These are phyloP conservation scores for Drosophila fuyamai DNA, from an alignment of 1,140 invertebrate species.

Conservation along the genomic window DNA sequence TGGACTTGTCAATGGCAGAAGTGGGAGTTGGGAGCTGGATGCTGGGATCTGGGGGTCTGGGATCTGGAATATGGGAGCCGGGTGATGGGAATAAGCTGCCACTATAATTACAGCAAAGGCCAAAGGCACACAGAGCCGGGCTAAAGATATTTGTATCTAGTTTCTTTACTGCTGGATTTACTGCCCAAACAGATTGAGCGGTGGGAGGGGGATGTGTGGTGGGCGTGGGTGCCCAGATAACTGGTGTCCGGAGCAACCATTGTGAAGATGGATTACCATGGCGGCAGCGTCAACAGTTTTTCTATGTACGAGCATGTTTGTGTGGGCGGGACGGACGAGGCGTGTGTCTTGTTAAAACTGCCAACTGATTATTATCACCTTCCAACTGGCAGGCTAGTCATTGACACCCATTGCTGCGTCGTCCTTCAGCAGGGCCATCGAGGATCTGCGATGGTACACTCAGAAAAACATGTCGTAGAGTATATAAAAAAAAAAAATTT, in stretches of 20 bases:
- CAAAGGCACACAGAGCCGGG: slow-evolving; percentile 38
- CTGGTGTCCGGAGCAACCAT: slow-evolving; percentile 69
- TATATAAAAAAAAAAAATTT: too few relatives aligned
- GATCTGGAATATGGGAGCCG: background rate
- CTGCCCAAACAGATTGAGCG: slow-evolving; percentile 26
- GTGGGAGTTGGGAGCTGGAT: slow-evolving; percentile 11
- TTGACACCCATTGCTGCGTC: slow-evolving; percentile 59
- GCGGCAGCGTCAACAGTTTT: slow-evolving; percentile 56
- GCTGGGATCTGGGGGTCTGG: background rate
- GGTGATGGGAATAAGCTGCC: slow-evolving; percentile 59
- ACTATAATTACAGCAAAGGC: slow-evolving; percentile 75
- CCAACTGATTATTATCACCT: slow-evolving; percentile 81
- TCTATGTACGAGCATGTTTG: slow-evolving; percentile 20
- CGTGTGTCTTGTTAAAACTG: slow-evolving; percentile 77
- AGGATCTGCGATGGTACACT: slow-evolving; percentile 1
- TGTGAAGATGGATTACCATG: slow-evolving; percentile 79
- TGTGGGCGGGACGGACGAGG: slow-evolving; percentile 8
- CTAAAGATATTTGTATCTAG: slow-evolving; percentile 77
- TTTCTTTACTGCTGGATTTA: slow-evolving; percentile 67
- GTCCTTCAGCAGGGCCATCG: background rate
- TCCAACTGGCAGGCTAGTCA: slow-evolving; percentile 59
- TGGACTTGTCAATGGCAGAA: slow-evolving; percentile 75
- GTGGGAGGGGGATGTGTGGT: background rate
- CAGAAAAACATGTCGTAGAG: background rate
- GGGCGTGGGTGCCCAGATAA: slow-evolving; percentile 19